Base-by-base conservation (phyloP, 2,797 vertebrate genomes). In the Bothrops alternatus region DNA sequence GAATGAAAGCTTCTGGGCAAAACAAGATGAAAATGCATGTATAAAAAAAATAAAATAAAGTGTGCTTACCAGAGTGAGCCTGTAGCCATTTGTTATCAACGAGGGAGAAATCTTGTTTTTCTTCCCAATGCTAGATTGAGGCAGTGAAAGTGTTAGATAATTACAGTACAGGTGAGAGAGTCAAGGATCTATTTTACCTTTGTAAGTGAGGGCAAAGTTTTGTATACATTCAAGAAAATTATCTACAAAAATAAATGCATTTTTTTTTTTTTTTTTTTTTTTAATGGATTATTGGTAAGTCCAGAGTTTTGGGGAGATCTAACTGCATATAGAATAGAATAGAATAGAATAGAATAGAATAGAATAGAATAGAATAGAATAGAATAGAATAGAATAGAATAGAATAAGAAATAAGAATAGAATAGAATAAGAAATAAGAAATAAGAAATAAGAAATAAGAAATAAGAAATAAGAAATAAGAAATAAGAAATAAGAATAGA, bases 31-130 rank as follows among this genome's bases (percentile, higher is more conserved):
- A 90, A 58, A 86, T 90, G 61, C 61, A 58, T 73, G 92, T 53
- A 47, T 58, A 73, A 73, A 85, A 87, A 73, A 73, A 73, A 16
- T 56, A 56, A 14, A 92, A 92, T 92, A 73, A 90, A 93, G 61
- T 90, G 18, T 58, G 37, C 89, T 90, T 7, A 20, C 37, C 58
- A 55, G 82, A 90, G 37, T 58, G 85, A 90, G 90, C 89, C 61
- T 87, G 92, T 53, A 87, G 37, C 82, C 58, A 58, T 90, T 90
- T 60, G 89, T 90, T 90, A 90, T 90, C 89, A 73, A 90, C 69
- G 56, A 87, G 28, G 26, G 90, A 90, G 53, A 37, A n/a, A 26
- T 53, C n/a, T 50, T 42, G 20, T 16, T 50, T n/a, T 23, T 16
- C 78, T 57, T 61, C 32, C 50, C 10, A 26, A 4, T 55, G 32